Evolutionary conservation across 1,140 invertebrate genomes (phyloP).

Genomic region (Brachionus rubens): DNA sequence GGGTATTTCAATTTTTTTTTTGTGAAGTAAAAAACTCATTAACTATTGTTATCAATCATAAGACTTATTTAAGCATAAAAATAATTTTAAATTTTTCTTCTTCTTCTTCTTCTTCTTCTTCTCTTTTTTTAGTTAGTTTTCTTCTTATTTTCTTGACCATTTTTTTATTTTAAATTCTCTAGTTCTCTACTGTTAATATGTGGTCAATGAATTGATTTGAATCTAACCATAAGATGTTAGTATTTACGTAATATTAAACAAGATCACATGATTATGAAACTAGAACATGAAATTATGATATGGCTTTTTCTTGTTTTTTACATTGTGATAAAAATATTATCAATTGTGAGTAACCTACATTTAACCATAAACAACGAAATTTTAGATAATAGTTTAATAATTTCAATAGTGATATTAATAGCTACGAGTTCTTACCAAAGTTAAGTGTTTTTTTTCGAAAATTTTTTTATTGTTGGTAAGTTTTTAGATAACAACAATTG

Average conservation of each 20-base stretch:
- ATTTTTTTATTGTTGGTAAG: constrained; percentile 15
- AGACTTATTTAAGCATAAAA: constrained; percentile 40
- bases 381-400: constrained; percentile 41
- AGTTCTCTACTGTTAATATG: no score
- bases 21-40: constrained; percentile 30
- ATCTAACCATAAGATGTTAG: no score
- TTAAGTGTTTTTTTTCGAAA: neutral
- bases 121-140: neutral
- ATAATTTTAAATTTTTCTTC: constrained; percentile 19
- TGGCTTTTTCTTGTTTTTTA: neutral
- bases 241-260: neutral
- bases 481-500: constrained; percentile 25
- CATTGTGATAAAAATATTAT: constrained; percentile 34
- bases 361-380: neutral
- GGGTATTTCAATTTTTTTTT: constrained; percentile 34
- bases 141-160: neutral
- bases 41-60: constrained; percentile 40
- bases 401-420: constrained; percentile 39
- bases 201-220: no score
- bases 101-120: neutral
- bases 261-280: constrained; percentile 40
- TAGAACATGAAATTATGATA: constrained; percentile 41
- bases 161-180: no score
- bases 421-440: constrained; percentile 32
- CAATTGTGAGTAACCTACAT: constrained; percentile 37